phyloP scores from a whole-genome alignment of 2,888 invertebrate genomes.

The Andrena bucephala region DNA sequence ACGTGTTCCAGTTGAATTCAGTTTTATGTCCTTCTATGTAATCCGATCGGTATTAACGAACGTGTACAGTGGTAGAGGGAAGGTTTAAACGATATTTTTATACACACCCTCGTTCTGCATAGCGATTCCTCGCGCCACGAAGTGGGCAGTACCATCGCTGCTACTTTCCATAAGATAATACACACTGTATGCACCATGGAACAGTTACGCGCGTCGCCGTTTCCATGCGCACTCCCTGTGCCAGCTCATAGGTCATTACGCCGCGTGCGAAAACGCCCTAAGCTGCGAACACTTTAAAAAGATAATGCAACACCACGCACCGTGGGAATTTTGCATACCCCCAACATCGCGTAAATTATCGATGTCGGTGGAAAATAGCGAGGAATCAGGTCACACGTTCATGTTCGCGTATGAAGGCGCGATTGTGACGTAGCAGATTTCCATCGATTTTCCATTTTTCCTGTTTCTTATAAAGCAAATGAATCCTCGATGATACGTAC shows the following conservation, averaged over 20 bases:
- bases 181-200: not conserved
- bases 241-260: slow-evolving; percentile 1
- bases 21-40: too few species aligned
- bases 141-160: not conserved
- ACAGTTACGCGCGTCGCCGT: slow-evolving; percentile 11
- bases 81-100: too few species aligned
- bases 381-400: slow-evolving; percentile 26
- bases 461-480: too few species aligned
- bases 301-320: slow-evolving; percentile 13
- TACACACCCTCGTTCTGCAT: not conserved
- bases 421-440: too few species aligned
- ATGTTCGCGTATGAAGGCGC: too few species aligned
- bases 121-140: not conserved
- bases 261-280: slow-evolving; percentile 4
- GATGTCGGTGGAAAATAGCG: slow-evolving; percentile 22
- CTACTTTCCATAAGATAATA: slow-evolving; percentile 11
- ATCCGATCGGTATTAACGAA: too few species aligned
- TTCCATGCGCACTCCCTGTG: not conserved
- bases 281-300: slow-evolving; percentile 12
- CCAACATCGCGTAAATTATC: not conserved
- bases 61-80: too few species aligned
- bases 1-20: too few species aligned
- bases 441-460: too few species aligned
- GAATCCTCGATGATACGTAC: too few species aligned
- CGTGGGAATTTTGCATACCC: slow-evolving; percentile 13